Base-by-base conservation (phyloP, 1,140 invertebrate species). In the Drosophila tristis region DNA sequence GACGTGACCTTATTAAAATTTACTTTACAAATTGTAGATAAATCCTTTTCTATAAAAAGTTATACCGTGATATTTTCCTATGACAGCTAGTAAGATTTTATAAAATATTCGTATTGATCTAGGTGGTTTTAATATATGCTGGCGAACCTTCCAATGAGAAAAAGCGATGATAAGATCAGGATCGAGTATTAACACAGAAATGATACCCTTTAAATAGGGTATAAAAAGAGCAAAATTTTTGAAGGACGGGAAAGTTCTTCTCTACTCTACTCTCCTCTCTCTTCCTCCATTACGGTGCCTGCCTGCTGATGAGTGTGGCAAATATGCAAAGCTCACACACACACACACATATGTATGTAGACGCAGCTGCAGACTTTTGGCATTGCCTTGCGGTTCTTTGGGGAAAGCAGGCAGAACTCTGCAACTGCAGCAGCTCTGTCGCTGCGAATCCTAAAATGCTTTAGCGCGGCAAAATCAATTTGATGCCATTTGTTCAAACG, bases 401-500 rank as follows among this genome's bases (percentile, higher is more conserved):
- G 55, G 25, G n/a, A 16, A 20, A 25, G 16, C 7, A 11, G 2
- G 35, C 23, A 15, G 35, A 15, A 9, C 31, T 3, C 8, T 3
- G 35, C 35, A 39, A 20, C 20, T 20, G 35, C 35, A 13, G 49
- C 20, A 43, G 53, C 49, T 62, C 56, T 66, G 59, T 43, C 57
- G 48, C 61, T 80, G 56, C 61, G 60, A 78, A 70, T 66, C 68
- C 80, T 70, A 77, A 84, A 85, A 86, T 78, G 77, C 81, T 86
- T 39, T 67, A 78, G 68, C 74, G 59, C 67, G 73, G 76, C 80
- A 80, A 85, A 86, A 86, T 86, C 81, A 80, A 86, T 86, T 85
- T 85, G 68, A 85, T 77, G 80, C 80, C 76, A 78, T 85, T 86
- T 86, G 68, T 85, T 85, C 74, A 85, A 85, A 77, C 63, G 60